phyloP scores from a whole-genome alignment of 2,113 vertebrate species.

The Seriola rivoliana region DNA sequence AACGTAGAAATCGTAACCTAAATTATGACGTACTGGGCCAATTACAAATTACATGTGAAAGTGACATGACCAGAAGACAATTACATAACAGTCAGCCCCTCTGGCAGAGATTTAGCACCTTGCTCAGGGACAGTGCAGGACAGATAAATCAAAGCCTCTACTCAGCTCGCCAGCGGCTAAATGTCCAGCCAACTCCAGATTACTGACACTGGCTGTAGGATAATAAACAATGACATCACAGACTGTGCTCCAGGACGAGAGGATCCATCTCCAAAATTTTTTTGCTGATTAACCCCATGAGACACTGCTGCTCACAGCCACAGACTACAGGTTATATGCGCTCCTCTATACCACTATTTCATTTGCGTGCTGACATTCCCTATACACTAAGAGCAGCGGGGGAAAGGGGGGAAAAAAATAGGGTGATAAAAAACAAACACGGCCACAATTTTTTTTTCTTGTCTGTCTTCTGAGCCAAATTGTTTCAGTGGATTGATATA shows the following conservation, averaged over 20 bases:
- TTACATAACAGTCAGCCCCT: slow-evolving; percentile 23
- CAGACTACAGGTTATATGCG: slow-evolving; percentile 52
- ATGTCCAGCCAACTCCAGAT: slow-evolving; percentile 65
- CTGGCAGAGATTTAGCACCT: slow-evolving; percentile 29
- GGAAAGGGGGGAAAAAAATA: background rate
- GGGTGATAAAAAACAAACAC: slow-evolving; percentile 69
- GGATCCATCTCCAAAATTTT: slow-evolving; percentile 71
- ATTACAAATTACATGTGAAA: background rate
- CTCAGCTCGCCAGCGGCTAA: slow-evolving; percentile 50
- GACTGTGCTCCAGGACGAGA: slow-evolving; percentile 42
- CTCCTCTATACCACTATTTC: slow-evolving; percentile 33
- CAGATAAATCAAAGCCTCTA: slow-evolving; percentile 57
- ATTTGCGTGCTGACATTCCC: slow-evolving; percentile 53
- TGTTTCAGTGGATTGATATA: slow-evolving; percentile 77
- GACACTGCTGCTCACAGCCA: slow-evolving; percentile 35
- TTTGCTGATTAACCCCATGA: slow-evolving; percentile 83
- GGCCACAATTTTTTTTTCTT: slow-evolving; percentile 50
- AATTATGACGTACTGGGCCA: background rate
- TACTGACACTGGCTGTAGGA: slow-evolving; percentile 70
- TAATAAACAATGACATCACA: slow-evolving; percentile 84
- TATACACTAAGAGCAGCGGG: slow-evolving; percentile 37
- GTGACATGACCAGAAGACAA: slow-evolving; percentile 15
- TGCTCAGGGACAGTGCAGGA: slow-evolving; percentile 46
- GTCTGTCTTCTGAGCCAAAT: slow-evolving; percentile 70
- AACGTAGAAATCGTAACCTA: background rate